Conservation (phyloP, 2,113 vertebrate species). For the Poeciliopsis prolifica region DNA sequence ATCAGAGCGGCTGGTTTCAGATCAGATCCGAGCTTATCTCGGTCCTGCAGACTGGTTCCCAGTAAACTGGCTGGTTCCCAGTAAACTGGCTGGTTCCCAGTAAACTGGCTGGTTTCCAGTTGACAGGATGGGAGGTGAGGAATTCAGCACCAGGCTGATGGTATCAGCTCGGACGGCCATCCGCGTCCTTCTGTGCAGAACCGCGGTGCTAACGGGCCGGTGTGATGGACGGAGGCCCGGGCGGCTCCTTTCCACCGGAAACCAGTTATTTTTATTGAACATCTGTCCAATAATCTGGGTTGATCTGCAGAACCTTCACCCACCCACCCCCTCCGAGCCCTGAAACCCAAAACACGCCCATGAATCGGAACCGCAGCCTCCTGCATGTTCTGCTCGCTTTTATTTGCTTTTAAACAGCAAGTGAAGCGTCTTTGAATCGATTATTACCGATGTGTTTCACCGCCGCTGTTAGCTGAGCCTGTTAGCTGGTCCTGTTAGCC, state of each 20-base stretch:
- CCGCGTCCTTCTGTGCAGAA: too few species aligned
- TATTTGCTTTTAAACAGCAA: neutral
- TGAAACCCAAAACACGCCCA: neutral
- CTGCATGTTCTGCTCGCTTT: neutral
- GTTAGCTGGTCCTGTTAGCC: constrained; percentile 30
- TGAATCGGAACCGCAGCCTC: too few species aligned
- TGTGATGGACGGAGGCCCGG: neutral
- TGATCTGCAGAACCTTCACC: neutral
- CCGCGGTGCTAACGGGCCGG: too few species aligned
- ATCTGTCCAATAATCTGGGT: too few species aligned
- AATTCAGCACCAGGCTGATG: neutral
- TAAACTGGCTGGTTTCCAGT: too few species aligned
- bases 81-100: neutral
- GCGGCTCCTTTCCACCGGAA: neutral
- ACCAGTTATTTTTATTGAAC: neutral
- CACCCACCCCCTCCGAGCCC: neutral
- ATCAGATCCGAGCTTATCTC: neutral
- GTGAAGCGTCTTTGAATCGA: neutral
- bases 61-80: neutral
- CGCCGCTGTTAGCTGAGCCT: neutral
- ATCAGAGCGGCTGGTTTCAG: neutral
- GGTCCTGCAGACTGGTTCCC: neutral
- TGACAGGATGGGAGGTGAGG: neutral
- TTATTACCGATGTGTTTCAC: neutral
- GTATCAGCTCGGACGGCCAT: neutral